phyloP scores from a whole-genome alignment of 2,113 vertebrate genomes.

The Tupaia chinensis region DNA sequence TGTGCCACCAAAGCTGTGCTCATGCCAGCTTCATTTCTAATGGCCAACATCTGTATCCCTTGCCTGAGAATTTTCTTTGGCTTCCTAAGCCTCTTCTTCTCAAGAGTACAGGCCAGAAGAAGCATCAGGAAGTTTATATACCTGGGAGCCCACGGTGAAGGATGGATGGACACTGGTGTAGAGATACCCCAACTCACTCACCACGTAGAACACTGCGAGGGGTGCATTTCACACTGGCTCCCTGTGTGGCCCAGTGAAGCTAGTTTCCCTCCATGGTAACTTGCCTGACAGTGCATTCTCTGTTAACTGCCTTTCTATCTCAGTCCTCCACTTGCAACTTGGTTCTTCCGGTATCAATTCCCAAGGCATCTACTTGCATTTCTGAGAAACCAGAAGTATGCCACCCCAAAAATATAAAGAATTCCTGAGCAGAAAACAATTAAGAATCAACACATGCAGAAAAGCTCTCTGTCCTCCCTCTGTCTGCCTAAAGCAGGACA shows the following conservation, averaged over 20 bases:
- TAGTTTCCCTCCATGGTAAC: background rate
- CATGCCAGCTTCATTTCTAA: background rate
- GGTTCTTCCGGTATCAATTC: background rate
- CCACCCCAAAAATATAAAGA: background rate
- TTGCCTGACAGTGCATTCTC: background rate
- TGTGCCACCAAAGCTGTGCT: too few relatives aligned
- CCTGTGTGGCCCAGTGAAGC: background rate
- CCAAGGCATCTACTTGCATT: background rate
- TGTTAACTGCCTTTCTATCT: background rate
- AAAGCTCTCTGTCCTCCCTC: background rate
- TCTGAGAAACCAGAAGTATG: background rate
- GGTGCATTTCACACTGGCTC: fast-evolving
- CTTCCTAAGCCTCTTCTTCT: background rate
- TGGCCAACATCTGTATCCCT: background rate
- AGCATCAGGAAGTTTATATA: background rate
- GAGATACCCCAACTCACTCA: background rate
- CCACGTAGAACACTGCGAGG: background rate
- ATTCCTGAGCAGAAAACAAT: background rate
- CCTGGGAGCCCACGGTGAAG: background rate
- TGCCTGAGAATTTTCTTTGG: conserved; percentile 11
- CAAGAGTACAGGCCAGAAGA: background rate
- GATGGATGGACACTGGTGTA: background rate
- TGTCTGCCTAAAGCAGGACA: background rate
- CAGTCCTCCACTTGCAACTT: background rate
- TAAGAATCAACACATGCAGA: background rate